Evolutionary conservation across 2,113 vertebrate genomes (phyloP), one percentile per base, ranked within the genome.

Genomic region (Eublepharis macularius): DNA sequence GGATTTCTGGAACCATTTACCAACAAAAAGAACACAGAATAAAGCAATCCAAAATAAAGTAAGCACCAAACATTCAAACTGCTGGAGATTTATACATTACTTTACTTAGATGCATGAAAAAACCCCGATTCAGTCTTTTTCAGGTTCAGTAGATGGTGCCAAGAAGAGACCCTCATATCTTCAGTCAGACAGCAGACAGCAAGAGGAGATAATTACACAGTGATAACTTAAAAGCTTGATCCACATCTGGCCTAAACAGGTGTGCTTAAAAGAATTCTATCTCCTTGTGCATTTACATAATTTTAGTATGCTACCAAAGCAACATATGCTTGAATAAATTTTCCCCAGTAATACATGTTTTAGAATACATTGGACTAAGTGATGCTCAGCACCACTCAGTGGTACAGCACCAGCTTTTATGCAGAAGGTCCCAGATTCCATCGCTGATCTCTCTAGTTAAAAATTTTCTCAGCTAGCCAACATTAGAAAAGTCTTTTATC

Each of bases 291-390:
- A 65, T 81, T 49, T 68, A 76, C n/a, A 76, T 39, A 3, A 49
- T 2, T 3, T 1, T 34, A 81, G 39, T 1, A 21, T 26, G 66
- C 47, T 16, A 26, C 2, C 21, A 32, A 36, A 76, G 13, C 47
- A 51, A 19, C 26, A 3, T 2, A 8, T 0, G 0, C 47, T 43
- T 54, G 17, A 26, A 51, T 81, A 34, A 0, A 0, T 82, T 32
- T 49, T 76, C 32, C 2, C 49, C 6, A 29, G 41, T 43, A 21
- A 45, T 2, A 19, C 24, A 3, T 41, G 0, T 10, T 54, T 0
- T 21, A 54, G 60, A 73, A 39, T 69, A 32, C 0, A 0, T 81
- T 45, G n/a, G 75, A 0, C 1, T 69, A 79, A 9, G 34, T 47
- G 5, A 21, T 13, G 19, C 12, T 47, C 32, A 14, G 49, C 57